These are phyloP conservation scores for Nipponacmea schrenckii DNA, from an alignment of 2,888 invertebrate genomes.

Conservation along the genomic window DNA sequence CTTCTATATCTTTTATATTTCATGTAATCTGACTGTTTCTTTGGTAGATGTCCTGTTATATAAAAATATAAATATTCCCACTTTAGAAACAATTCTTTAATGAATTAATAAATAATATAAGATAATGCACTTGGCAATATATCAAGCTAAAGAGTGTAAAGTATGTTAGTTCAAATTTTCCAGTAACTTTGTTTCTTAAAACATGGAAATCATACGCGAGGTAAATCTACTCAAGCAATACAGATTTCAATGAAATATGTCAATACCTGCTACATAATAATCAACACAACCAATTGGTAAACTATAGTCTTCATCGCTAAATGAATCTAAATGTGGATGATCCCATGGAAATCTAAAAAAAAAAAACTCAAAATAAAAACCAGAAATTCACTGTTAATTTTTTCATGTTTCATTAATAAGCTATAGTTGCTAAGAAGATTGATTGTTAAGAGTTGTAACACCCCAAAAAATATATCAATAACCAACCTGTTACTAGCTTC, in stretches of 20 bases:
- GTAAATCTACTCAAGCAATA: no score
- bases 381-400: not conserved
- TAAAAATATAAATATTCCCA: not conserved
- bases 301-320: constrained; percentile 40
- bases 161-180: no score
- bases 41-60: constrained; percentile 77
- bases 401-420: not conserved
- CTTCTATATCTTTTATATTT: constrained; percentile 72
- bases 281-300: constrained; percentile 74
- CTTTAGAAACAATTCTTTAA: no score
- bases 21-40: constrained; percentile 74
- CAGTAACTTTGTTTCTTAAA: no score
- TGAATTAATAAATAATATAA: no score
- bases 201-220: no score
- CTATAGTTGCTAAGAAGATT: no score
- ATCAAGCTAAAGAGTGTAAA: no score
- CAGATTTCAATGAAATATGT: not conserved
- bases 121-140: no score
- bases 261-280: constrained; percentile 86
- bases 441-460: no score
- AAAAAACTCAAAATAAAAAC: constrained; percentile 5
- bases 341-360: constrained; percentile 38
- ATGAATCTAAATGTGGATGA: constrained; percentile 35
- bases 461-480: no score
- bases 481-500: constrained; percentile 47